Base-by-base conservation (phyloP, 2,797 vertebrate genomes). In the Artibeus lituratus region DNA sequence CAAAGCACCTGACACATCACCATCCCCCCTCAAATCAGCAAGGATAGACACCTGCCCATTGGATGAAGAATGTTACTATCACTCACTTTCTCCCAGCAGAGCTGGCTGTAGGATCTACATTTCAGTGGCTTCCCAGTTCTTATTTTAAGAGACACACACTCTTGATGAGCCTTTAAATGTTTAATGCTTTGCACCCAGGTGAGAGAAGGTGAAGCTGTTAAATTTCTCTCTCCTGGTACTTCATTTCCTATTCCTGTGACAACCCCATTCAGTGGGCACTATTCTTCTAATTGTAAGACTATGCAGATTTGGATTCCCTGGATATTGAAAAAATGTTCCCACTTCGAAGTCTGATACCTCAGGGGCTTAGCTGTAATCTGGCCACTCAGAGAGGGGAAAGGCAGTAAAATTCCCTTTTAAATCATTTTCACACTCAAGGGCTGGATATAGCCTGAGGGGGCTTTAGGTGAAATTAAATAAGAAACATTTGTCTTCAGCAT, bases 321-420 rank as follows among this genome's bases (percentile, higher is more conserved):
- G 65, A 72, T 32, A 53, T 59, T 53, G 91, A 95, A 90, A 97
- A 95, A 96, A 95, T 1, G 7, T 92, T 85, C 88, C 65, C 90
- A 95, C 95, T 86, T 4, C 35, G 26, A 89, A 77, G 82, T 51
- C 59, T 29, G 87, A 37, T 90, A 55, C n/a, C 11, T 14, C 0
- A 37, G 82, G 47, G 93, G 49, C 72, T 77, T 73, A 83, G 21
- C 65, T 81, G 29, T 62, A 59, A 78, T 35, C 72, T 73, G 67
- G 70, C 47, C 44, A n/a, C 7, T 57, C 35, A 57, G 65, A 85
- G 14, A 62, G 7, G 24, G 39, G 32, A 51, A 77, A 67, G 44
- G 39, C 73, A 91, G 42, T 42, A 37, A 51, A 51, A 37, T 21
- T 62, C 29, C 77, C 77, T 92, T 92, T 53, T 65, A 73, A 95